Base-by-base conservation (phyloP, 2,888 invertebrate species). In the Lottia scabra region DNA sequence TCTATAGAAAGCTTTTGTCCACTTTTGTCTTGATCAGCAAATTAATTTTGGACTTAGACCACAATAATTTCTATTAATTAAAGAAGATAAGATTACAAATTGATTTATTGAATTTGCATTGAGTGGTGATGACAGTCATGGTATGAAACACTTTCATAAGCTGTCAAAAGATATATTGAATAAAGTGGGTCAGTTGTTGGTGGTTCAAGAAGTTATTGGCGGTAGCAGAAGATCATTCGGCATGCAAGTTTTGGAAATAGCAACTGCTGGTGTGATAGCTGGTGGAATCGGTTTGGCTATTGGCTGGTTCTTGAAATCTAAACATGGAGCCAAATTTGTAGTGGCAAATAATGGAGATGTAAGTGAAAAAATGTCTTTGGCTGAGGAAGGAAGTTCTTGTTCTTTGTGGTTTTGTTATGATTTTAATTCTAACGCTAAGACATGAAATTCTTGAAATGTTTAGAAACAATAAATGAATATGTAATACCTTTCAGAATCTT, bases 261-360 rank as follows among this genome's bases (percentile, higher is more conserved):
- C 66, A 12, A 65, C 69, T 0, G 43, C 64, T 46, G 27, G 45
- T 16, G 62, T 73, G 63, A 45, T 73, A 19, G 63, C 73, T 27
- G 78, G 78, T 38, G 78, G 79, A 19, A 67, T 79, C 27, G 79
- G 79, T 4, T 48, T 78, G 30, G 71, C 72, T 16, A 62, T 76
- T 62, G 79, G 79, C 43, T 78, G 77, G 79, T 67, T 73, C 10
- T 70, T 78, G 16, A 30, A 30, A 30, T 4, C 30, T 63, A 15
- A 23, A 16, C 8, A 68, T 4, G 63, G 70, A 63, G 45, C 46
- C 23, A 38, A 10, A 4, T 15, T 64, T 2, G 66, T 43, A 10
- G 63, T 65, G 23, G 65, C 45, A 15, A 10, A 62, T 23, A 23
- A 48, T 19, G 68, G 65, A 63, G 72, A 71, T 66, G 71, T 71